phyloP scores from a whole-genome alignment of 2,113 vertebrate species.

The Cyanoramphus novaezelandiae region DNA sequence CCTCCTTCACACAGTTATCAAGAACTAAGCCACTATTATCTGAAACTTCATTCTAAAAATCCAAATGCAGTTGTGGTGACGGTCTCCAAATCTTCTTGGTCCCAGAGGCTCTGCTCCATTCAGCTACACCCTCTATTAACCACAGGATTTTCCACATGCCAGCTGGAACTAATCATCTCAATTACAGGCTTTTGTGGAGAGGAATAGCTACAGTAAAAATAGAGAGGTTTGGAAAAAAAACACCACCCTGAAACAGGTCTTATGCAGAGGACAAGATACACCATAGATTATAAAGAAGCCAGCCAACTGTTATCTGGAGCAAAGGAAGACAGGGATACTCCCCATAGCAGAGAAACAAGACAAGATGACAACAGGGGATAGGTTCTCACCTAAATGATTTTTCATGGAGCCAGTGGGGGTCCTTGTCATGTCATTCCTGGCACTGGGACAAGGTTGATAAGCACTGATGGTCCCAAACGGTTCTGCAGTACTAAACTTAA shows the following conservation, averaged over 20 bases:
- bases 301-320: background rate
- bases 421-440: slow-evolving; percentile 4
- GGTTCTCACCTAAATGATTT: background rate
- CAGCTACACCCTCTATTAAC: background rate
- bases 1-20: background rate
- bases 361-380: background rate
- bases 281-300: background rate
- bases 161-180: slow-evolving; percentile 40
- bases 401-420: background rate
- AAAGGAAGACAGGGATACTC: background rate
- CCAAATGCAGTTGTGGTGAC: background rate
- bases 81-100: background rate
- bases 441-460: background rate
- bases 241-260: background rate
- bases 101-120: background rate
- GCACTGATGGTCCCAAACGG: background rate
- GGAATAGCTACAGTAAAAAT: background rate
- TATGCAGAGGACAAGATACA: background rate
- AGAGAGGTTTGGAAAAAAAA: background rate
- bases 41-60: background rate
- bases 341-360: background rate
- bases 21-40: background rate
- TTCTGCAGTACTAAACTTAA: background rate
- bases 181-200: slow-evolving; percentile 52
- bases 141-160: background rate